These are phyloP conservation scores for Plecotus auritus DNA, from an alignment of 2,113 vertebrate species.

Conservation along the genomic window DNA sequence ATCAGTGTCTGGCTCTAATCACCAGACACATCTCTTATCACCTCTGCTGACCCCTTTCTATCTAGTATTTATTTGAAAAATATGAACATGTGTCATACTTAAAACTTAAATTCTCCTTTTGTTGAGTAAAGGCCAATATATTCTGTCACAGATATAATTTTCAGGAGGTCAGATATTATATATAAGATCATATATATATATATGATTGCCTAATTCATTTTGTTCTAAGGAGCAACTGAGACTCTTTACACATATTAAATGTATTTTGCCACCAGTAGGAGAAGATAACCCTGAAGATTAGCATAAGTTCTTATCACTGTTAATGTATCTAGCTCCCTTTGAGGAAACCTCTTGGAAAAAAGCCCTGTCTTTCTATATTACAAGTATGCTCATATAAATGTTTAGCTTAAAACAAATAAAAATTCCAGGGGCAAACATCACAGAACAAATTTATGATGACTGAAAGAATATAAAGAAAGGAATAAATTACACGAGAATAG, in stretches of 20 bases:
- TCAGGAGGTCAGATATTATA: not conserved
- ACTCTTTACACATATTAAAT: not conserved
- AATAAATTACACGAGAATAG: not conserved
- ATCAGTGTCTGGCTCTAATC: not conserved
- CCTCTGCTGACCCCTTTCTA: not conserved
- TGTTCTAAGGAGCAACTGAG: not conserved
- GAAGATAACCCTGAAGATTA: slow-evolving; percentile 18
- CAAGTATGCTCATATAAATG: slow-evolving; percentile 30
- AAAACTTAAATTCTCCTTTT: slow-evolving; percentile 36
- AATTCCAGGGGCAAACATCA: slow-evolving; percentile 28
- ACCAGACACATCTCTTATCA: slow-evolving; percentile 38
- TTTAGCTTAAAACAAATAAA: slow-evolving; percentile 48
- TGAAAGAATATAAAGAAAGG: slow-evolving; percentile 35
- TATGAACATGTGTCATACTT: slow-evolving; percentile 3
- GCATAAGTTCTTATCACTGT: not conserved
- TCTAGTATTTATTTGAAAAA: slow-evolving; percentile 47
- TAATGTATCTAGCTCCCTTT: not conserved
- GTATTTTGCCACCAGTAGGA: not conserved
- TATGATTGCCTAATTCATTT: not conserved
- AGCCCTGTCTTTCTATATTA: slow-evolving; percentile 26
- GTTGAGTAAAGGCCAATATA: not conserved
- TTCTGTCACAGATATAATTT: not conserved
- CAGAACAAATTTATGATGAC: slow-evolving; percentile 29
- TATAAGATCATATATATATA: not conserved
- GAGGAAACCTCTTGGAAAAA: slow-evolving; percentile 10